A percentile compares a stretch with the other conserved stretches of the same genome.
phyloP scores from a whole-genome alignment of 2,888 invertebrate species.

The Ophioninae sp. region DNA sequence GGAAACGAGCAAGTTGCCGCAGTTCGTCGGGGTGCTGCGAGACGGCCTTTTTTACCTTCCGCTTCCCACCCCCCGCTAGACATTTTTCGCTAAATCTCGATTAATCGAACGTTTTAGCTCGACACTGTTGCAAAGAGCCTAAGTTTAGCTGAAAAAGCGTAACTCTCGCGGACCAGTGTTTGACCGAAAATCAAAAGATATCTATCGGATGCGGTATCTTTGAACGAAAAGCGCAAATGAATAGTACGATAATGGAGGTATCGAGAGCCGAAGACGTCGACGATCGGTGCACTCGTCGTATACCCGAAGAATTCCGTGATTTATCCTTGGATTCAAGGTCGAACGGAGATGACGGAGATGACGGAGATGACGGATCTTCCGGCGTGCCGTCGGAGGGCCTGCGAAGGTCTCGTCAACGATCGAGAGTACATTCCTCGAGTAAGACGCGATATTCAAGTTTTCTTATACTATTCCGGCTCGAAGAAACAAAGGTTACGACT shows the following conservation, averaged over 20 bases:
- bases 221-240: neutral
- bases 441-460: neutral
- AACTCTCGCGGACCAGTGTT: neutral
- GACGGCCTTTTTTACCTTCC: slow-evolving; percentile 1
- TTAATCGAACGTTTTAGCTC: neutral
- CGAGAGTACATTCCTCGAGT: slow-evolving; percentile 39
- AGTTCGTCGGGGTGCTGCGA: slow-evolving; percentile 27
- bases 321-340: slow-evolving; percentile 11
- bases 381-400: slow-evolving; percentile 6
- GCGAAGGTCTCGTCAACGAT: slow-evolving; percentile 11
- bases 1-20: neutral
- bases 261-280: slow-evolving; percentile 27
- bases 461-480: neutral
- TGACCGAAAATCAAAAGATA: neutral
- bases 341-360: slow-evolving; percentile 34
- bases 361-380: too few species aligned
- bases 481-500: neutral
- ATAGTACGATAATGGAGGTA: slow-evolving; percentile 4
- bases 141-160: neutral
- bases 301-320: slow-evolving; percentile 2
- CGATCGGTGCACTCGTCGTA: neutral
- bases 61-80: neutral
- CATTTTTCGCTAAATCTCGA: neutral
- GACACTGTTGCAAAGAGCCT: neutral
- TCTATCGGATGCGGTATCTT: neutral